These are phyloP conservation scores for Prionailurus viverrinus DNA, from an alignment of 2,113 vertebrate species.

Conservation along the genomic window DNA sequence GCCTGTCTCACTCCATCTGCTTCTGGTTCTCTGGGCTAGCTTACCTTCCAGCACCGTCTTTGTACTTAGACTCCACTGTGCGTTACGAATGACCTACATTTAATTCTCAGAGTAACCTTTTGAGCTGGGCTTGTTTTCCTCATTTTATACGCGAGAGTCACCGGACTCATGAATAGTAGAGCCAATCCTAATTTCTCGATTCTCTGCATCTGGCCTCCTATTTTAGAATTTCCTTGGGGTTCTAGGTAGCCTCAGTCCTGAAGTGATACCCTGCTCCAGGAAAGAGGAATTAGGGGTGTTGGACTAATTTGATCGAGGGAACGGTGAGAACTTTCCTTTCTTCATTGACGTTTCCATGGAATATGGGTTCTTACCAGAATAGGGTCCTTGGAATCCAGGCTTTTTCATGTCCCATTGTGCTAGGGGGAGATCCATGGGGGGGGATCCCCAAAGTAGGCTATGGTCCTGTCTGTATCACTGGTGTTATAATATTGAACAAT, in stretches of 20 bases:
- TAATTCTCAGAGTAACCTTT: not conserved
- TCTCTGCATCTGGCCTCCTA: not conserved
- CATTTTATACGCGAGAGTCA: not conserved
- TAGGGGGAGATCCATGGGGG: rapidly evolving
- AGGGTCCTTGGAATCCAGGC: not conserved
- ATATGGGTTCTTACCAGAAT: not conserved
- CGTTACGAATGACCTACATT: rapidly evolving
- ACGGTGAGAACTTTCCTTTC: not conserved
- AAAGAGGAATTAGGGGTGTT: not conserved
- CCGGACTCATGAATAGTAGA: not conserved
- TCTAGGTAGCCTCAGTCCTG: not conserved
- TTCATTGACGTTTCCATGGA: not conserved
- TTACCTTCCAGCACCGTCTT: not conserved
- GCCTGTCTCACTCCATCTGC: not conserved
- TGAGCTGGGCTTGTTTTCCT: not conserved
- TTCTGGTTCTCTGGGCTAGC: not conserved
- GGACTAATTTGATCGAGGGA: not conserved
- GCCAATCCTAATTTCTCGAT: not conserved
- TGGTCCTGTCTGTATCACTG: not conserved
- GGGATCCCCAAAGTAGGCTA: not conserved
- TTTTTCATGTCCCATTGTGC: not conserved
- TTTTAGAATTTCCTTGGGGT: not conserved
- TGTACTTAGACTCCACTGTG: not conserved
- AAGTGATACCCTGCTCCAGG: not conserved
- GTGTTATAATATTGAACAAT: not conserved